Base-by-base conservation (phyloP, 2,888 invertebrate species). In the Stenodema calcarata region DNA sequence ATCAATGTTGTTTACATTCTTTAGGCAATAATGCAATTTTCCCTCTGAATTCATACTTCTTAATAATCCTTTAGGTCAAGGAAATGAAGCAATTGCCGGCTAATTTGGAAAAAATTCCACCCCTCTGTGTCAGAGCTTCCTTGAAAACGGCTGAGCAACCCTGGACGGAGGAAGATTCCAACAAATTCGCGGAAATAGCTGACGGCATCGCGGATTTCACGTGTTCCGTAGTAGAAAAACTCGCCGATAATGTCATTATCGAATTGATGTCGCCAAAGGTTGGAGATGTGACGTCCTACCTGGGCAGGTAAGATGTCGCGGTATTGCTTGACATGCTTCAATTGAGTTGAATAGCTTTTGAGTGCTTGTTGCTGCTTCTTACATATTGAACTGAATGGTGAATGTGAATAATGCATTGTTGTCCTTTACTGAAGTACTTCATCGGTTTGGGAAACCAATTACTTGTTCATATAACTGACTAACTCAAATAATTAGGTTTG, bases 81-180 rank as follows among this genome's bases (percentile, higher is more conserved):
- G 27, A 82, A 23, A 41, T 70, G 27, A 84, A 73, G 30, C 28
- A 44, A 28, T 47, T 84, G 47, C 84, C 84, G 12, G 84, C 73
- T 18, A 75, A 84, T 44, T 73, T 84, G 27, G 14, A 16, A 6
- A 47, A 16, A 30, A 18, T 84, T 4, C 44, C 70, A 6, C 73
- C 84, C 0, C 84, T 84, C 0, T 70, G 73, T 44, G 42, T 84
- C 84, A 84, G 73, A 75, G 84, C 73, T n/a, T 84, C 73, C 3
- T 44, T 84, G 14, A 28, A 28, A 84, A 9, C 28, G 2, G 14
- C 35, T n/a, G 84, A 23, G 1, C 23, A 14, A 11, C 27, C 73
- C 28, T 84, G 73, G 84, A 73, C 84, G 6, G 84, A 73, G 11
- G 73, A 84, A 18, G 47, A 84, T 28, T 7, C 28, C 2, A 28